Evolutionary conservation across 2,113 vertebrate genomes (phyloP).

Genomic region (Leptocoma aspasia): DNA sequence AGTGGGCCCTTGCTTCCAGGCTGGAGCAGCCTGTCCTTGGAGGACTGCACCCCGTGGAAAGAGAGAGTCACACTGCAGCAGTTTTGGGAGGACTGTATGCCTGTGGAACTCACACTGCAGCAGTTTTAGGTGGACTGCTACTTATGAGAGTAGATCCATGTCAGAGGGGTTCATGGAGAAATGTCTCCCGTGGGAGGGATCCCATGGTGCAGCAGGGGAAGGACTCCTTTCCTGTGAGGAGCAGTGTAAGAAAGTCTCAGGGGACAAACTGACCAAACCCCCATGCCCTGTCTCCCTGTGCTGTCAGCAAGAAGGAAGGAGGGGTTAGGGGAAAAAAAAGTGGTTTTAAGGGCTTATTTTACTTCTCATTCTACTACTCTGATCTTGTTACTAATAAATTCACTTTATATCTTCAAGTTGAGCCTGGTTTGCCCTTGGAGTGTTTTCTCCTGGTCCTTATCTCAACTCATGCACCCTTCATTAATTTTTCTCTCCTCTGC

Average conservation of each 20-base stretch:
- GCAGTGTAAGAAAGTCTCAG: neutral
- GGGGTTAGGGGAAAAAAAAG: neutral
- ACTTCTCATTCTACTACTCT: neutral
- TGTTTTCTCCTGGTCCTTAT: neutral
- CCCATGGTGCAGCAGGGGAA: accelerated
- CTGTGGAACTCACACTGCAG: neutral
- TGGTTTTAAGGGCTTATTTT: neutral
- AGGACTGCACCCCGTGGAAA: neutral
- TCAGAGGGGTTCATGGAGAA: neutral
- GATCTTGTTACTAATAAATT: neutral
- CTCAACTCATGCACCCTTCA: neutral
- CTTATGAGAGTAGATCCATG: too few species aligned
- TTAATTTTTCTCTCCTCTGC: neutral
- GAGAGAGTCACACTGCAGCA: accelerated
- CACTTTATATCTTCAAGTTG: neutral
- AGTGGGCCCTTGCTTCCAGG: neutral
- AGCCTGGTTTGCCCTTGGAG: neutral
- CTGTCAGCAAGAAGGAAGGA: neutral
- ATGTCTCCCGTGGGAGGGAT: neutral
- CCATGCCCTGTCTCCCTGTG: accelerated
- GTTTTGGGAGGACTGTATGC: neutral
- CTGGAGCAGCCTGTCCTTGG: neutral
- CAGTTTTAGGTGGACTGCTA: neutral
- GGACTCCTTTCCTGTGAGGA: neutral
- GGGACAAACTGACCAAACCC: neutral